Conservation (phyloP, 1,140 invertebrate species). For the Temnothorax curvispinosus region DNA sequence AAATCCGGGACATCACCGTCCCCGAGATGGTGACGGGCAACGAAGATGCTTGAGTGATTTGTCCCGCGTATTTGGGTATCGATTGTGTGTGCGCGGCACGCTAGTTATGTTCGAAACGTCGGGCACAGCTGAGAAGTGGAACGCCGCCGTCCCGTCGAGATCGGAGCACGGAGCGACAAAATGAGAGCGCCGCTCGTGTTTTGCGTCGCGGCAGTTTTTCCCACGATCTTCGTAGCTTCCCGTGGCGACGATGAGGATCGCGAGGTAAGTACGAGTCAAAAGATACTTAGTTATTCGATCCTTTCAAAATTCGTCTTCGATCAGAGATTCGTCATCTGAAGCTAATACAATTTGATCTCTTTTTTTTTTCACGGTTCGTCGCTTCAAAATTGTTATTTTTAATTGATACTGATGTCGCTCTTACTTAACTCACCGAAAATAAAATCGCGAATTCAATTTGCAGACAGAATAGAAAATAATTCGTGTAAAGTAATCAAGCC, state of each 20-base stretch:
- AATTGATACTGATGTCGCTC: background rate
- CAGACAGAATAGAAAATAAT: background rate
- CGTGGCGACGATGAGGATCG: background rate
- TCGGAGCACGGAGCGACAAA: conserved; percentile 7
- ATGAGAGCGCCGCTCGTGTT: conserved; percentile 44
- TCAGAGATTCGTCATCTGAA: background rate
- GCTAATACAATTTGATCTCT: background rate
- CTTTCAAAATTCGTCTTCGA: background rate
- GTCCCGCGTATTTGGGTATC: background rate
- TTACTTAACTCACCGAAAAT: background rate
- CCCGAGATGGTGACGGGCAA: background rate
- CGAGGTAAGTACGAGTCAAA: conserved; percentile 52
- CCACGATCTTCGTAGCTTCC: background rate
- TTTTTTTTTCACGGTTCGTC: background rate
- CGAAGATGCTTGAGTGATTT: background rate
- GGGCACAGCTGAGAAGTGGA: background rate
- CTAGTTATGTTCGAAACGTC: background rate
- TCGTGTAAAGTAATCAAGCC: background rate
- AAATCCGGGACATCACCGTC: background rate
- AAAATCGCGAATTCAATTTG: background rate
- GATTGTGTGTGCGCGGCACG: background rate
- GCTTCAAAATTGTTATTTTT: background rate
- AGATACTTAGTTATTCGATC: no score
- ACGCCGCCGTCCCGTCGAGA: background rate
- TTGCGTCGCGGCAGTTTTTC: conserved; percentile 18